Percentiles rank a stretch among this genome's conserved stretches.
Evolutionary conservation across 2,113 vertebrate genomes (phyloP).

Genomic region (Lipophrys pholis): DNA sequence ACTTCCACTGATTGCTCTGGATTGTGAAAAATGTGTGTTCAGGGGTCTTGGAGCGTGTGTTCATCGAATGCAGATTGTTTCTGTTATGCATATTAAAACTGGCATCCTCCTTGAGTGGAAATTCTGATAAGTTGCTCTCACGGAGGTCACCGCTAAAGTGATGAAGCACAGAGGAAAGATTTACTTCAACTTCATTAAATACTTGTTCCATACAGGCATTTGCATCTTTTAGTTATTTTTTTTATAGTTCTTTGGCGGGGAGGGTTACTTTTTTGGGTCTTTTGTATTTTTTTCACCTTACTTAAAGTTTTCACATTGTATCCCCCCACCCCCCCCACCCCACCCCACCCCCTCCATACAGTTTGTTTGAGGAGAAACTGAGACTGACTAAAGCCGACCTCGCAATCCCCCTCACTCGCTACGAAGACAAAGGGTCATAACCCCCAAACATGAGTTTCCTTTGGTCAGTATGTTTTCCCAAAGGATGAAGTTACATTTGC

Average conservation of each 20-base stretch:
- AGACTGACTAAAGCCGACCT: constrained; percentile 35
- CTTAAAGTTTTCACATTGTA: constrained; percentile 5
- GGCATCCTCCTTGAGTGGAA: constrained; percentile 12
- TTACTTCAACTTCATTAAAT: constrained; percentile 19
- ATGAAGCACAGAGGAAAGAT: not conserved
- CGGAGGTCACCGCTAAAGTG: constrained; percentile 14
- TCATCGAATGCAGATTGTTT: constrained; percentile 19
- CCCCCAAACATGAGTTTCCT: constrained; percentile 66
- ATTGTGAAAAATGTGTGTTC: constrained; percentile 30
- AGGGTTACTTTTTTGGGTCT: not conserved
- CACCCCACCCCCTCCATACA: not conserved
- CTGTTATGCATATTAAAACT: constrained; percentile 13
- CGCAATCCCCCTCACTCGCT: constrained; percentile 47
- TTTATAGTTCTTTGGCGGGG: too few relatives aligned
- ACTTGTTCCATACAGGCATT: not conserved
- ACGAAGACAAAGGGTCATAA: constrained; percentile 57
- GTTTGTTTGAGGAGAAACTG: constrained; percentile 65
- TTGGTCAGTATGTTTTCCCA: constrained; percentile 77
- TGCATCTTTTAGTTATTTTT: constrained; percentile 5
- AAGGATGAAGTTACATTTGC: constrained; percentile 75
- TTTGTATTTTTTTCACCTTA: not conserved
- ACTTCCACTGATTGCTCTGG: constrained; percentile 10
- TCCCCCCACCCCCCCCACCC: too few relatives aligned
- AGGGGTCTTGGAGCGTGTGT: not conserved
- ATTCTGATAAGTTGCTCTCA: constrained; percentile 14